These are phyloP conservation scores for Bibio marci DNA, from an alignment of 2,888 invertebrate species.

Conservation along the genomic window DNA sequence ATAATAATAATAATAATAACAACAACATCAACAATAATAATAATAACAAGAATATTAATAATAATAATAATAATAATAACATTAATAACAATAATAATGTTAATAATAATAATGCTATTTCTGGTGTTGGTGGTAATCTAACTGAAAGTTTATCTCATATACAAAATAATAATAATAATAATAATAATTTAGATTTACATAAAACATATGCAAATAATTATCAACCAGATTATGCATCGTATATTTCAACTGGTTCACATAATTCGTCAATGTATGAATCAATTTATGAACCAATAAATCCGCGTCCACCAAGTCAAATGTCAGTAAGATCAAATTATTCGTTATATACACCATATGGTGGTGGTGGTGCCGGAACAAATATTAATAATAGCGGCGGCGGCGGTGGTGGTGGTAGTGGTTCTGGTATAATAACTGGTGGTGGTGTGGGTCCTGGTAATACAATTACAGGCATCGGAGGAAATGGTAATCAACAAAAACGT, in stretches of 20 bases:
- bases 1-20: neutral
- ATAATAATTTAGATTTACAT: slow-evolving; percentile 54
- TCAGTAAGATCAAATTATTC: slow-evolving; percentile 49
- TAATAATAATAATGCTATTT: slow-evolving; percentile 15
- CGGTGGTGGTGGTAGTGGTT: neutral
- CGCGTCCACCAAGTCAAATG: slow-evolving; percentile 54
- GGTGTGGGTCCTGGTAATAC: neutral
- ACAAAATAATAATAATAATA: slow-evolving; percentile 29
- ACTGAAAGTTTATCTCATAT: slow-evolving; percentile 30
- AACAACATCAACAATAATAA: too few species aligned
- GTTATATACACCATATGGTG: slow-evolving; percentile 45
- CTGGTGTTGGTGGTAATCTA: too few species aligned
- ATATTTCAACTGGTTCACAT: slow-evolving; percentile 25
- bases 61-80: neutral
- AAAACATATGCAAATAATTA: slow-evolving; percentile 26
- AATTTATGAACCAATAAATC: slow-evolving; percentile 82
- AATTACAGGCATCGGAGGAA: neutral
- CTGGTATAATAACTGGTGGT: neutral
- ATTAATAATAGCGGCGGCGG: slow-evolving; percentile 30
- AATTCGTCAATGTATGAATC: slow-evolving; percentile 68
- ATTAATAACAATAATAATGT: too few species aligned
- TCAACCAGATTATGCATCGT: slow-evolving; percentile 37
- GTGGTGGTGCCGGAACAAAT: slow-evolving; percentile 35
- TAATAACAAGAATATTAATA: neutral
- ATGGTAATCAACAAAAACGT: slow-evolving; percentile 14